A percentile compares a stretch with the other conserved stretches of the same genome.
These are phyloP conservation scores for Delia radicum DNA, from an alignment of 1,140 invertebrate genomes.

Conservation along the genomic window DNA sequence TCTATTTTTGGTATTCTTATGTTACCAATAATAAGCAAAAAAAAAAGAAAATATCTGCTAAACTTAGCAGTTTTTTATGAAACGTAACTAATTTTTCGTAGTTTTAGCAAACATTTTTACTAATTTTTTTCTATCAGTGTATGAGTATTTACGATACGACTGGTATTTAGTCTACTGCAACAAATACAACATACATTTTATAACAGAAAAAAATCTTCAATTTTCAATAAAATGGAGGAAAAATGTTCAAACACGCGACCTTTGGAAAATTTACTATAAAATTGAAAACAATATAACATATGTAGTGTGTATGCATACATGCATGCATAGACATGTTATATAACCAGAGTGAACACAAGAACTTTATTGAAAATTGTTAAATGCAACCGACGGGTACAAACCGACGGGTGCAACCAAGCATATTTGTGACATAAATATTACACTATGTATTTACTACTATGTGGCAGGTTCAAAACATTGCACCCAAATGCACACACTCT, in stretches of 20 bases:
- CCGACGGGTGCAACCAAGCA: slow-evolving; percentile 16
- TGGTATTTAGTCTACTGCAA: too few relatives aligned
- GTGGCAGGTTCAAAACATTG: neutral
- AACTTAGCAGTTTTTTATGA: too few relatives aligned
- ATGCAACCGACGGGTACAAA: slow-evolving; percentile 18
- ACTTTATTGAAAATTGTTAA: slow-evolving; percentile 20
- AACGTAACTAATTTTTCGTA: too few relatives aligned
- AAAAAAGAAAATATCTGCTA: too few relatives aligned
- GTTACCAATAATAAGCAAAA: too few relatives aligned
- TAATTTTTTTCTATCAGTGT: too few relatives aligned
- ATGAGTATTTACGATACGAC: too few relatives aligned
- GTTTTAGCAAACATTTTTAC: too few relatives aligned
- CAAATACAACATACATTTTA: too few relatives aligned
- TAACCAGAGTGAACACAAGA: neutral
- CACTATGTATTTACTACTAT: neutral
- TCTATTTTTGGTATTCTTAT: too few relatives aligned
- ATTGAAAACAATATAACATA: neutral
- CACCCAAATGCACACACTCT: neutral
- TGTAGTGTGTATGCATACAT: neutral
- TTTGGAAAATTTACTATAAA: neutral
- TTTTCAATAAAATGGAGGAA: neutral
- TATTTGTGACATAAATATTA: slow-evolving; percentile 21
- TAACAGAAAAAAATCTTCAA: too few relatives aligned
- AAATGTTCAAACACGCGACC: neutral
- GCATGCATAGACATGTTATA: neutral